These are phyloP conservation scores for Trinectes maculatus DNA, from an alignment of 2,113 vertebrate species.

Conservation along the genomic window DNA sequence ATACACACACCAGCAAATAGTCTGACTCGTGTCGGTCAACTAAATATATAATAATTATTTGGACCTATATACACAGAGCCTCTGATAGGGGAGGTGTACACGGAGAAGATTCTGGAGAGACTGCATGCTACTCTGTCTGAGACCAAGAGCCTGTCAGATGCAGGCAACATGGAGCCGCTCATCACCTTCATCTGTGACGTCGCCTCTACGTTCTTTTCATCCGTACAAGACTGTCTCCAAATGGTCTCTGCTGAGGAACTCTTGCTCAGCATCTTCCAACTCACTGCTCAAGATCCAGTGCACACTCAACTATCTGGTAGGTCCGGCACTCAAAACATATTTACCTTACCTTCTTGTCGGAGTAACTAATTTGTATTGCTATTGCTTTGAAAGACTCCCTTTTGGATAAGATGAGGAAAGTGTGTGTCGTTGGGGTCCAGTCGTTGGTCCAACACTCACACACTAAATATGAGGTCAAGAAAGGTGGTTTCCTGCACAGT, in stretches of 20 bases:
- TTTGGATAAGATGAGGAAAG: constrained; percentile 86
- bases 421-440: constrained; percentile 86
- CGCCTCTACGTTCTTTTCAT: constrained; percentile 92
- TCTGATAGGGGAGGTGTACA: constrained; percentile 88
- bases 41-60: background rate
- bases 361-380: background rate
- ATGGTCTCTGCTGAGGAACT: constrained; percentile 92
- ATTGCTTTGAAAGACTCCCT: constrained; percentile 82
- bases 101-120: constrained; percentile 91
- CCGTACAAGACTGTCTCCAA: constrained; percentile 87
- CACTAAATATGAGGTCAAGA: constrained; percentile 71
- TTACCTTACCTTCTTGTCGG: too few species aligned
- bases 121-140: constrained; percentile 90
- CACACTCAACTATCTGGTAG: constrained; percentile 86
- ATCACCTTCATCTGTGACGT: constrained; percentile 94
- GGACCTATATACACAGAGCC: constrained; percentile 78
- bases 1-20: background rate
- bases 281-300: constrained; percentile 89
- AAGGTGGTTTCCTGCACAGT: constrained; percentile 85
- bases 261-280: constrained; percentile 91
- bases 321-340: background rate
- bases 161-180: constrained; percentile 87
- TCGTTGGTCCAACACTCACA: constrained; percentile 85
- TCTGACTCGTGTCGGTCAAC: background rate
- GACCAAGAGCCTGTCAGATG: constrained; percentile 88